A percentile compares a stretch with the other conserved stretches of the same genome.
phyloP scores from a whole-genome alignment of 2,113 vertebrate species.

The Psilopsiagon aurifrons region DNA sequence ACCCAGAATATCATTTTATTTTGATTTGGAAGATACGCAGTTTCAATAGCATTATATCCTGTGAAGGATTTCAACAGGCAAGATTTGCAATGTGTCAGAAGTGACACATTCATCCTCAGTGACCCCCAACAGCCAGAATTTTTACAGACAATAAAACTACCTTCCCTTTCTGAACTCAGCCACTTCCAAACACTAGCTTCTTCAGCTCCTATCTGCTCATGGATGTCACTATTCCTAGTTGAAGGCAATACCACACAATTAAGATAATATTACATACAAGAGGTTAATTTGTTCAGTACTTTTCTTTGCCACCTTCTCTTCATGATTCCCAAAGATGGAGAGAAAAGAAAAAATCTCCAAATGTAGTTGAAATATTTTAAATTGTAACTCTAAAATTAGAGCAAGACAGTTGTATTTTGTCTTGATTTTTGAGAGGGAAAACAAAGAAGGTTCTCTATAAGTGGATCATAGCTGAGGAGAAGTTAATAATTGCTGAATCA shows the following conservation, averaged over 20 bases:
- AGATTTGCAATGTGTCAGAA: not conserved
- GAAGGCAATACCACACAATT: not conserved
- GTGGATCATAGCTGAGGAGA: not conserved
- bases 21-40: not conserved
- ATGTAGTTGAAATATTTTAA: not conserved
- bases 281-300: not conserved
- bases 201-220: not conserved
- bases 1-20: not conserved
- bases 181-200: not conserved
- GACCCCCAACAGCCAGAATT: not conserved
- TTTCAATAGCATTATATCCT: not conserved
- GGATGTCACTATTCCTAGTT: not conserved
- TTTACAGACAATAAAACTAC: not conserved
- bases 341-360: not conserved
- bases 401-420: accelerated
- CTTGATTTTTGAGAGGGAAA: not conserved
- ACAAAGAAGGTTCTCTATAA: not conserved
- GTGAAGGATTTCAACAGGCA: not conserved
- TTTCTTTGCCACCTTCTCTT: not conserved
- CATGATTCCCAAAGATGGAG: not conserved
- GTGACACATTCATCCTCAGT: not conserved
- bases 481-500: not conserved
- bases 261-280: not conserved
- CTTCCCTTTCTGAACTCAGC: not conserved
- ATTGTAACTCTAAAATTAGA: not conserved